These are phyloP conservation scores for Cephus runcator DNA, from an alignment of 2,888 invertebrate genomes.

Conservation along the genomic window DNA sequence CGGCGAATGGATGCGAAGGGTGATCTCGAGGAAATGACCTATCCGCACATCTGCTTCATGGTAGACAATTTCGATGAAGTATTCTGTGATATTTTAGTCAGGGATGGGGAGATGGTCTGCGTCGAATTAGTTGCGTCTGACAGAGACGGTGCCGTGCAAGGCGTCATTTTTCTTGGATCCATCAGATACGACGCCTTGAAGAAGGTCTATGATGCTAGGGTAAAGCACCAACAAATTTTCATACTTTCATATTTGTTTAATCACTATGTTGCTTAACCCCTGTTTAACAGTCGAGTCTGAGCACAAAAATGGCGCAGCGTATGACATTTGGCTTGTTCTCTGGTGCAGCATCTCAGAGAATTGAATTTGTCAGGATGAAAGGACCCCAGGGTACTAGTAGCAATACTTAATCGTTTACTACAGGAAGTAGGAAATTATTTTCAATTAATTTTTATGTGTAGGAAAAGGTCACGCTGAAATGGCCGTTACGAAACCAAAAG, in stretches of 20 bases:
- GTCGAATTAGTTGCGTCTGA: conserved; percentile 97
- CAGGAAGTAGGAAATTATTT: background rate
- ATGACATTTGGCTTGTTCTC: conserved; percentile 95
- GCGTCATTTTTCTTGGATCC: conserved; percentile 96
- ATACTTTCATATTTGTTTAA: background rate
- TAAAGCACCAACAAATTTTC: conserved; percentile 61
- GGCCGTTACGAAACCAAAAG: conserved; percentile 93
- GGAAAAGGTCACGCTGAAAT: conserved; percentile 95
- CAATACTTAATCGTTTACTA: background rate
- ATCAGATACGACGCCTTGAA: conserved; percentile 97
- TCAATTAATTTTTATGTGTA: conserved; percentile 21
- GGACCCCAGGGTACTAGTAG: conserved; percentile 82
- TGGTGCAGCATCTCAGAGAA: conserved; percentile 79
- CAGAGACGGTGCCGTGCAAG: conserved; percentile 84
- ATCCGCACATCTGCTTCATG: conserved; percentile 99
- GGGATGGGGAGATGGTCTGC: conserved; percentile 99
- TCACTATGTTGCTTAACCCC: conserved; percentile 15
- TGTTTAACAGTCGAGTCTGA: conserved; percentile 86
- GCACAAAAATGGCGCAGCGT: conserved; percentile 93
- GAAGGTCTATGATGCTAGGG: conserved; percentile 95
- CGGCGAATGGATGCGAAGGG: conserved; percentile 98
- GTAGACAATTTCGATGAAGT: conserved; percentile 99
- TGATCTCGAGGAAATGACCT: conserved; percentile 97
- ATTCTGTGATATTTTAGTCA: conserved; percentile 95
- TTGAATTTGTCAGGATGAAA: conserved; percentile 98